phyloP scores from a whole-genome alignment of 64 coral and sea anemone species.

The Pocillopora verrucosa region DNA sequence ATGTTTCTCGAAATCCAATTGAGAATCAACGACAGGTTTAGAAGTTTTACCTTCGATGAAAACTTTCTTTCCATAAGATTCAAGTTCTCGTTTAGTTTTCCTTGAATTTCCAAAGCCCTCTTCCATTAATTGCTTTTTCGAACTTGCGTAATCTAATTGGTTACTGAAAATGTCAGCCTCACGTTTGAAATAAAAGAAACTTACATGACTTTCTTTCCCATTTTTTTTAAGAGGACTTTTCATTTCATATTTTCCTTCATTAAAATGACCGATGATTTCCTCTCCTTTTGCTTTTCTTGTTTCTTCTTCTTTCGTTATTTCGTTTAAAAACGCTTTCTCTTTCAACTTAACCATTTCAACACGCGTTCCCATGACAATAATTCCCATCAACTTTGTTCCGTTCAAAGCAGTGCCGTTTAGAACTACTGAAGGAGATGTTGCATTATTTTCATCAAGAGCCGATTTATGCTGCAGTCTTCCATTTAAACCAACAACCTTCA shows the following conservation, averaged over 20 bases:
- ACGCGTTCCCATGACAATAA: slow-evolving; percentile 1
- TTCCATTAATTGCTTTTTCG: no score
- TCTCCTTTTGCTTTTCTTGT: not conserved
- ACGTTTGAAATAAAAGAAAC: no score
- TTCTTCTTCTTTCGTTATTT: not conserved
- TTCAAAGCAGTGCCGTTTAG: slow-evolving; percentile 7
- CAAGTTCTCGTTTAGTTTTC: no score
- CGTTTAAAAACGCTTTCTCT: not conserved
- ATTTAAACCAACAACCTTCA: not conserved
- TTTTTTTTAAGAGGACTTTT: not conserved
- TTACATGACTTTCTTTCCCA: no score
- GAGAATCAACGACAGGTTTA: no score
- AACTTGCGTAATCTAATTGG: no score
- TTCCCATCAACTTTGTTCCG: not conserved
- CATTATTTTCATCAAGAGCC: not conserved
- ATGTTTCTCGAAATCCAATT: no score
- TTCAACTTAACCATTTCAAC: not conserved
- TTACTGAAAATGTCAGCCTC: no score
- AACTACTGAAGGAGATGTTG: not conserved
- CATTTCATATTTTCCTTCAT: not conserved
- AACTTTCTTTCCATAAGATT: no score
- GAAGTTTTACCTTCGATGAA: no score
- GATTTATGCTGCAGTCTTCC: not conserved
- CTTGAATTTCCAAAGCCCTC: no score
- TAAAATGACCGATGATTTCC: not conserved